These are phyloP conservation scores for Eulemur macaco DNA, from an alignment of 2,113 vertebrate genomes.

Conservation along the genomic window DNA sequence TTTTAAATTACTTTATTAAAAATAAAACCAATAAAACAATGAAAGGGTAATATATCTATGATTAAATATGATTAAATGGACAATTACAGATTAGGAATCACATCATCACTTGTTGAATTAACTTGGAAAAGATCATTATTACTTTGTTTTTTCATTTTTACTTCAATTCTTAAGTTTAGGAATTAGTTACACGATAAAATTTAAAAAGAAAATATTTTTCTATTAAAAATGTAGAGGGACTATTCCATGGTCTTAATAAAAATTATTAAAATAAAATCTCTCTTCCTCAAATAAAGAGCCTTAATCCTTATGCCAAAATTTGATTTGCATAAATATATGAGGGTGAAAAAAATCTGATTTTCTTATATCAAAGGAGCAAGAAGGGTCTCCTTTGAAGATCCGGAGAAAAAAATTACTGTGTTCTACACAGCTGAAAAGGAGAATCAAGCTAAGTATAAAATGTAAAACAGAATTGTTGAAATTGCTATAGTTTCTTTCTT, in stretches of 20 bases:
- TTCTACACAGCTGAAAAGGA: constrained; percentile 18
- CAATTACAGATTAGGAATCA: constrained; percentile 11
- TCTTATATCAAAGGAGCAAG: constrained; percentile 10
- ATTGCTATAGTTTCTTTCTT: neutral
- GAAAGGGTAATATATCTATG: constrained; percentile 2
- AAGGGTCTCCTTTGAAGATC: neutral
- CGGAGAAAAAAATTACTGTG: neutral
- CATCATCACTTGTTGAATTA: no score
- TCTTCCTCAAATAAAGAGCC: constrained; percentile 43
- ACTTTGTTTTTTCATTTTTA: no score
- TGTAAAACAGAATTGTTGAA: constrained; percentile 31
- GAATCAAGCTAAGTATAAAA: constrained; percentile 38
- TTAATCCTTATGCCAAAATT: constrained; percentile 30
- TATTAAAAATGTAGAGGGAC: neutral
- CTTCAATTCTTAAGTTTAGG: neutral
- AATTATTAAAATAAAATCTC: constrained; percentile 24
- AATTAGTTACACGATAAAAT: constrained; percentile 2
- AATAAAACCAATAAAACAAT: constrained; percentile 44
- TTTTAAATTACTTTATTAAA: constrained; percentile 52
- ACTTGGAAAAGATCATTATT: no score
- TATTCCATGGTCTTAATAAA: constrained; percentile 7
- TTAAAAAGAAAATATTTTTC: neutral
- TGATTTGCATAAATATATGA: constrained; percentile 44
- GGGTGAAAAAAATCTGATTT: constrained; percentile 27
- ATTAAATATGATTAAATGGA: constrained; percentile 1